A percentile compares a stretch with the other conserved stretches of the same genome.
These are phyloP conservation scores for Halcyon senegalensis DNA, from an alignment of 2,113 vertebrate genomes.

Conservation along the genomic window DNA sequence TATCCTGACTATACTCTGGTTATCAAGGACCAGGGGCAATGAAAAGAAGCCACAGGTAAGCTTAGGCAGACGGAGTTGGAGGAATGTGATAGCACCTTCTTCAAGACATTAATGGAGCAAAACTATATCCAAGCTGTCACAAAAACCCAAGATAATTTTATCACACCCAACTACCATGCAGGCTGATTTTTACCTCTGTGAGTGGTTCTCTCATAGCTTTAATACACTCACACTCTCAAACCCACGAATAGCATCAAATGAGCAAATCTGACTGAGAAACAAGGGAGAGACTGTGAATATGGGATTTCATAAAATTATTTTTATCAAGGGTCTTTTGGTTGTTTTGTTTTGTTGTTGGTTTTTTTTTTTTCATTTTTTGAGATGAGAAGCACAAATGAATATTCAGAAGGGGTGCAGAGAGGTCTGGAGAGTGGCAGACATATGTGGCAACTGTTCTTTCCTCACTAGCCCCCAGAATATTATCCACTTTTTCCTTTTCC, in stretches of 20 bases:
- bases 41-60: neutral
- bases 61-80: neutral
- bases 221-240: neutral
- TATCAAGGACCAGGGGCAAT: neutral
- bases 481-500: neutral
- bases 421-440: neutral
- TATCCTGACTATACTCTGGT: neutral
- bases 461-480: neutral
- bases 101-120: neutral
- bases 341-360: too few relatives aligned
- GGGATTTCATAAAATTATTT: neutral
- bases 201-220: neutral
- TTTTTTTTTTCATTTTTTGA: neutral
- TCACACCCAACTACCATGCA: accelerated
- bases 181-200: neutral
- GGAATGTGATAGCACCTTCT: neutral
- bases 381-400: neutral
- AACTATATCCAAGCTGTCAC: neutral
- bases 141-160: neutral
- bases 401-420: neutral
- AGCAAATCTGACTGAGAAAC: neutral
- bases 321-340: neutral
- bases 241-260: neutral
- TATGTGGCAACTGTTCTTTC: neutral
- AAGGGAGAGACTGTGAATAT: neutral